Percentiles rank a stretch among this genome's conserved stretches.
phyloP scores from a whole-genome alignment of 2,888 invertebrate species.

The Himalopsyche anomala region DNA sequence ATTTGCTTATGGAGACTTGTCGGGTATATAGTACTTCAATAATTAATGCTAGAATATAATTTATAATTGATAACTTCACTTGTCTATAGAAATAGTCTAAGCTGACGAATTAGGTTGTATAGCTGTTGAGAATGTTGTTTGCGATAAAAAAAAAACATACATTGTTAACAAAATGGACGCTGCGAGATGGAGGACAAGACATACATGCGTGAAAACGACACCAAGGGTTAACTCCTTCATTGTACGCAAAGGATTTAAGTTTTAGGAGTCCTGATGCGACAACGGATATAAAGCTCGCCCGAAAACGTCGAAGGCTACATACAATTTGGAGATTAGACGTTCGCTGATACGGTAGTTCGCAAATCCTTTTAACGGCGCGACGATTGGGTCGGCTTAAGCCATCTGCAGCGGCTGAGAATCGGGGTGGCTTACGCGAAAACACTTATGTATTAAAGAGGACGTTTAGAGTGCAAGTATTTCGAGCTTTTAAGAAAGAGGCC shows the following conservation, averaged over 20 bases:
- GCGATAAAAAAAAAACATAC: no score
- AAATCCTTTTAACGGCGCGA: slow-evolving; percentile 62
- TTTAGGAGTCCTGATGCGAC: slow-evolving; percentile 59
- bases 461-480: not conserved
- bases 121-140: no score
- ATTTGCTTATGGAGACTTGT: no score
- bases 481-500: not conserved
- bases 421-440: slow-evolving; percentile 27
- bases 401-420: slow-evolving; percentile 48
- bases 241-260: slow-evolving; percentile 59
- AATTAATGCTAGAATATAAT: no score
- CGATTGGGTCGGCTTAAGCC: slow-evolving; percentile 55
- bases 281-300: slow-evolving; percentile 50
- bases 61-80: no score
- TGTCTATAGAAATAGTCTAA: no score
- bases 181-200: not conserved
- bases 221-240: slow-evolving; percentile 48
- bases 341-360: slow-evolving; percentile 62
- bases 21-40: no score
- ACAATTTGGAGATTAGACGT: slow-evolving; percentile 60
- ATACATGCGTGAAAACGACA: not conserved
- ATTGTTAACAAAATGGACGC: no score
- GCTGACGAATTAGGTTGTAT: no score
- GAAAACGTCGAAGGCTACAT: slow-evolving; percentile 52
- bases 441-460: slow-evolving; percentile 11